phyloP scores from a whole-genome alignment of 2,113 vertebrate genomes.

The human region GRCh38 chr14:35624001-35624500 shows the following conservation, averaged over 20 bases:
- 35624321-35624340: background rate
- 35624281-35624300: slow-evolving; percentile 25
- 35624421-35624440: background rate
- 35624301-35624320: background rate
- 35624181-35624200: background rate
- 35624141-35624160: background rate
- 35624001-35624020: too few species aligned
- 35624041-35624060: too few species aligned
- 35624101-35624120: background rate
- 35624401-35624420: background rate
- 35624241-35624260: slow-evolving; percentile 11
- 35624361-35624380: slow-evolving; percentile 4
- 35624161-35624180: background rate
- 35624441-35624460: background rate
- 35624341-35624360: background rate
- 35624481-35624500: background rate
- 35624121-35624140: background rate
- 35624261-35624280: slow-evolving; percentile 5
- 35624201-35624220: background rate
- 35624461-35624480: slow-evolving; percentile 22
- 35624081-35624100: background rate
- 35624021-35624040: too few species aligned
- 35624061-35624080: too few species aligned
- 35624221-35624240: background rate
- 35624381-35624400: background rate